phyloP scores from a whole-genome alignment of 2,888 invertebrate genomes.

The Tyria jacobaeae region DNA sequence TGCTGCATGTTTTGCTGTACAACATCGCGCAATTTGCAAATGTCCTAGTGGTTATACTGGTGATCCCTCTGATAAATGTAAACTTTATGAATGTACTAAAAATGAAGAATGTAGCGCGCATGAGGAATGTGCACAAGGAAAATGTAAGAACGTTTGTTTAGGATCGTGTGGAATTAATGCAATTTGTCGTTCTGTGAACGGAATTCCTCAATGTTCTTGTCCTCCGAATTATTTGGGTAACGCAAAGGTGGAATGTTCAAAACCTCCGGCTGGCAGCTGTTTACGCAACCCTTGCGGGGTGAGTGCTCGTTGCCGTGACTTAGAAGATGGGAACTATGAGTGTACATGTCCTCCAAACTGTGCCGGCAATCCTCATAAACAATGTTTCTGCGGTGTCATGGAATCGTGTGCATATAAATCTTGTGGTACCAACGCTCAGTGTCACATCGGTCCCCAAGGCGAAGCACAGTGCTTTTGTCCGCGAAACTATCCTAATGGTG shows the following conservation, averaged over 20 bases:
- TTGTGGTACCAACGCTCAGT: slow-evolving; percentile 94
- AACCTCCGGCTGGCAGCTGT: slow-evolving; percentile 90
- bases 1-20: slow-evolving; percentile 92
- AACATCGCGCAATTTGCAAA: slow-evolving; percentile 94
- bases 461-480: slow-evolving; percentile 95
- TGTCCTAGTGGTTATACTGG: slow-evolving; percentile 95
- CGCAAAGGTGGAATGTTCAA: slow-evolving; percentile 91
- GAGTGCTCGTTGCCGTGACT: slow-evolving; percentile 93
- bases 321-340: slow-evolving; percentile 91
- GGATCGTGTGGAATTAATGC: slow-evolving; percentile 94
- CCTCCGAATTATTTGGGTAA: slow-evolving; percentile 93
- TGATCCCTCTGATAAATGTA: slow-evolving; percentile 91
- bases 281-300: slow-evolving; percentile 93
- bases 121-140: slow-evolving; percentile 90
- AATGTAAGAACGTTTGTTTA: slow-evolving; percentile 93
- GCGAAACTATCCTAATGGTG: slow-evolving; percentile 92
- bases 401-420: slow-evolving; percentile 92
- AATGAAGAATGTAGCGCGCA: slow-evolving; percentile 92
- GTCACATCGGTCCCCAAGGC: slow-evolving; percentile 89
- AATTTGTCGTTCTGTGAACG: slow-evolving; percentile 92
- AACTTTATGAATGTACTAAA: slow-evolving; percentile 91
- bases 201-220: slow-evolving; percentile 94
- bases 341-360: slow-evolving; percentile 94
- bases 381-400: slow-evolving; percentile 92
- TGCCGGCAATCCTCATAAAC: slow-evolving; percentile 92